Base-by-base conservation (phyloP, 1,140 invertebrate genomes). In the Drosophila bocqueti region DNA sequence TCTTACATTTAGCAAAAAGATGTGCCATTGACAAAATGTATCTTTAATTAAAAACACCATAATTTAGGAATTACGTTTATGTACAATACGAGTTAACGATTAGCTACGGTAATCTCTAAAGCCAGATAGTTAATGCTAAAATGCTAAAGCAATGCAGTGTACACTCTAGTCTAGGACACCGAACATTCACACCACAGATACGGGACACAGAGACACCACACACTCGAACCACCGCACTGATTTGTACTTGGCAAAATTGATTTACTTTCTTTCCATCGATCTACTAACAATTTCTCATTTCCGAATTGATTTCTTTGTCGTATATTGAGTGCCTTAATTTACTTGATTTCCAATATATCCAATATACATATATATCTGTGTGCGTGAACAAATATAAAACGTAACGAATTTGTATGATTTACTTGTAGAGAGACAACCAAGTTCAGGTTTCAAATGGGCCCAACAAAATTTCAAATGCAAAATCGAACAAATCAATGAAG, bases 361-460 rank as follows among this genome's bases (percentile, higher is more conserved):
- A 24, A 24, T 24, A 24, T 24, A 24, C 2, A 26, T n/a, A 49
- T 31, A 52, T 83, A 36, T 47, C 46, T 69, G 52, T 81, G 43
- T 58, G 61, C 55, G 45, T 59, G 40, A 63, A 62, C 18, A 57
- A 61, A 73, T 57, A 55, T 57, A 55, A 49, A 57, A 11, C 62
- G 57, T 72, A 58, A 82, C 66, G 67, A 79, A 64, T 76, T 76
- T 79, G 49, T 81, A 81, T 81, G 73, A 81, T 84, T 81, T 72
- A 76, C 64, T 73, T 81, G 64, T 83, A 62, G 71, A 46, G 46
- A 55, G 42, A 67, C 65, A 81, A 84, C 75, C 71, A 85, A 76
- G 71, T 90, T 90, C 85, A 90, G 85, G 85, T 90, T 90, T 90
- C 85, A 90, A 82, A 82, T 74, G 85, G 85, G 85, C 85, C 85